Base-by-base conservation (phyloP, 2,888 invertebrate genomes). In the Anthrax anthrax region DNA sequence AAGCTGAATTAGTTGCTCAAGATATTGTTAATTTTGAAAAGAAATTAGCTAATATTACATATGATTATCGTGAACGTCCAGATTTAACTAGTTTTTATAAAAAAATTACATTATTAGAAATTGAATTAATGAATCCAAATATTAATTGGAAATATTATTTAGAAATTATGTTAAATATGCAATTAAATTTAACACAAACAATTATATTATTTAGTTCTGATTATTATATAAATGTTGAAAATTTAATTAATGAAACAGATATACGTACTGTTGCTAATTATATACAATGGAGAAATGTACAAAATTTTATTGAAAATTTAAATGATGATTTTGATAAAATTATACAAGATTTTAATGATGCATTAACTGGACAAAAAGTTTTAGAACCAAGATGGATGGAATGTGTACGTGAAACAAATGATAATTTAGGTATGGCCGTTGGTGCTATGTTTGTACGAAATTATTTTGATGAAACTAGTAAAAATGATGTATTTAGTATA, bases 391-490 rank as follows among this genome's bases (percentile, higher is more conserved):
- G 83, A 0, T 92, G 91, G 91, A 72, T 88, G 52, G 85, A 82
- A 56, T 92, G 92, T 60, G 84, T 92, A 2, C 80, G 80, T 8
- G 89, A 90, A 53, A 86, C 90, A 2, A 87, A 85, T 59, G 82
- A 80, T 57, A 84, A 83, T 45, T 72, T 90, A 73, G 78, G 84
- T n/a, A 88, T 88, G 62, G 50, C 56, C 13, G 78, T 88, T n/a
- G 88, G 89, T 0, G 84, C 88, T 0, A 51, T 55, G 51, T 56
- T 53, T 19, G 85, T 89, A 0, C 73, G 84, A 3, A 82, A 49
- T 4, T 51, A 55, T 36, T 56, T 55, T n/a, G 51, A 56, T 0
- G 80, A 84, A 56, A 81, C 84, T 2, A 51, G 51, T 10, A 88
- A 52, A 50, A 46, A 34, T 16, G 54, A 54, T 13, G 88, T 89